Percentiles rank a stretch among this genome's conserved stretches.
Conservation (phyloP, 1,140 invertebrate species). For the Drosophila repletoides region DNA sequence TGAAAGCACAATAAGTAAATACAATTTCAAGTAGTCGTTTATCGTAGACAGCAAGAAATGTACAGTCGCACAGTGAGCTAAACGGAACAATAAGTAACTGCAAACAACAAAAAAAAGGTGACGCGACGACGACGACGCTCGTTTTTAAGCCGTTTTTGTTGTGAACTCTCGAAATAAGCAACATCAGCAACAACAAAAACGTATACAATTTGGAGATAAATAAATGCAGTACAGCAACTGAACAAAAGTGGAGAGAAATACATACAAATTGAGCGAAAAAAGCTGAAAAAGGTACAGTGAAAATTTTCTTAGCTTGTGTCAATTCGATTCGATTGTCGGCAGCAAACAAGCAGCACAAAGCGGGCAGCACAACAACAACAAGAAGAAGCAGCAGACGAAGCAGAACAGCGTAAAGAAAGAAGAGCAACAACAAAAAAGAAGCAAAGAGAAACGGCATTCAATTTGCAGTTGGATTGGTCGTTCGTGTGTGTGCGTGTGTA, state of each 20-base stretch:
- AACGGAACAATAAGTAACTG: slow-evolving; percentile 20
- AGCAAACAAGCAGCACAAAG: slow-evolving; percentile 60
- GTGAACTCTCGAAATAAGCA: slow-evolving; percentile 36
- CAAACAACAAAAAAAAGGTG: slow-evolving; percentile 71
- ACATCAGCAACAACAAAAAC: slow-evolving; percentile 26
- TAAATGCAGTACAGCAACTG: slow-evolving; percentile 43
- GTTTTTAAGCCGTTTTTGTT: slow-evolving; percentile 40
- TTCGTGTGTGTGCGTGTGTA: slow-evolving; percentile 27
- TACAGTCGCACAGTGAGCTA: slow-evolving; percentile 12
- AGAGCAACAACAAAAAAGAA: slow-evolving; percentile 43
- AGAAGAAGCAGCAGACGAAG: slow-evolving; percentile 45
- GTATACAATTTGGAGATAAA: slow-evolving; percentile 41
- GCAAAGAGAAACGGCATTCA: slow-evolving; percentile 58
- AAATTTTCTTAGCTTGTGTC: slow-evolving; percentile 58
- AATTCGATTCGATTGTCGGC: slow-evolving; percentile 69
- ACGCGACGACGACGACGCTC: slow-evolving; percentile 47
- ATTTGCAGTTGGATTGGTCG: slow-evolving; percentile 22
- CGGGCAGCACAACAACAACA: slow-evolving; percentile 61
- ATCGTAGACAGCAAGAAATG: slow-evolving; percentile 21
- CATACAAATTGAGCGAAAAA: slow-evolving; percentile 38
- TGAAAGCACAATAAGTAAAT: background rate
- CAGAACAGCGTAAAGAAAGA: slow-evolving; percentile 49
- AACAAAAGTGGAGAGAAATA: slow-evolving; percentile 24
- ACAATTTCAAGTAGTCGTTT: slow-evolving; percentile 10
- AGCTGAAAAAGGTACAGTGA: slow-evolving; percentile 78